Conservation (phyloP, 1,140 invertebrate genomes). For the Akabosia matsudoensis region DNA sequence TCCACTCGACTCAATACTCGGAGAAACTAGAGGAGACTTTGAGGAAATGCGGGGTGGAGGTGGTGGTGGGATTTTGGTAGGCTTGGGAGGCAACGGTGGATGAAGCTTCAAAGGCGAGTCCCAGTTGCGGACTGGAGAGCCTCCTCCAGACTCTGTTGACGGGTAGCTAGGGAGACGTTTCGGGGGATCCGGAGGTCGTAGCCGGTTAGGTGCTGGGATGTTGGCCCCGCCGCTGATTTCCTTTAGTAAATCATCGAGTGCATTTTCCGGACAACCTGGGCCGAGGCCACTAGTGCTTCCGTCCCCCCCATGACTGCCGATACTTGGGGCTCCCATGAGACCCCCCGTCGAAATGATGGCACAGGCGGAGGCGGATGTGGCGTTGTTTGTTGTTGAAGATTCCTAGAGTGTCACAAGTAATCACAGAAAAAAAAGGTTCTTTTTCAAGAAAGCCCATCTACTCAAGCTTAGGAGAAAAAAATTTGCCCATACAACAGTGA, state of each 20-base stretch:
- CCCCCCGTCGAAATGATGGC: slow-evolving; percentile 32
- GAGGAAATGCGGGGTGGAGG: slow-evolving; percentile 44
- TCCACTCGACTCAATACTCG: slow-evolving; percentile 46
- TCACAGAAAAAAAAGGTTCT: slow-evolving; percentile 10
- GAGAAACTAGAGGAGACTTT: slow-evolving; percentile 43
- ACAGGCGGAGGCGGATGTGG: not conserved
- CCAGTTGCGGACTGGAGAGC: slow-evolving; percentile 38
- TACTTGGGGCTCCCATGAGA: slow-evolving; percentile 2
- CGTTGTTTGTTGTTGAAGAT: no score
- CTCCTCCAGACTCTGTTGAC: slow-evolving; percentile 48
- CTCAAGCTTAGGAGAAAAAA: not conserved
- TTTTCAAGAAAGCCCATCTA: slow-evolving; percentile 8
- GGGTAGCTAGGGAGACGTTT: slow-evolving; percentile 50
- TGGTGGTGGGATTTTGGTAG: slow-evolving; percentile 45
- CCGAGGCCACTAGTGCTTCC: slow-evolving; percentile 55
- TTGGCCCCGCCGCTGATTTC: not conserved
- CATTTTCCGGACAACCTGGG: slow-evolving; percentile 22
- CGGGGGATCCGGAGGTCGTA: slow-evolving; percentile 43
- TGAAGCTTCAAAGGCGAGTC: slow-evolving; percentile 36
- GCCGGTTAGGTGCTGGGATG: slow-evolving; percentile 22
- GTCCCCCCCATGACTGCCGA: slow-evolving; percentile 45
- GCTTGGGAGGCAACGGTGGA: slow-evolving; percentile 46
- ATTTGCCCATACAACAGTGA: slow-evolving; percentile 6
- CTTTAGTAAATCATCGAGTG: slow-evolving; percentile 24
- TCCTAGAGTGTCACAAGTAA: slow-evolving; percentile 10